phyloP scores from a whole-genome alignment of 2,888 invertebrate genomes.

The Andrena trimmerana region DNA sequence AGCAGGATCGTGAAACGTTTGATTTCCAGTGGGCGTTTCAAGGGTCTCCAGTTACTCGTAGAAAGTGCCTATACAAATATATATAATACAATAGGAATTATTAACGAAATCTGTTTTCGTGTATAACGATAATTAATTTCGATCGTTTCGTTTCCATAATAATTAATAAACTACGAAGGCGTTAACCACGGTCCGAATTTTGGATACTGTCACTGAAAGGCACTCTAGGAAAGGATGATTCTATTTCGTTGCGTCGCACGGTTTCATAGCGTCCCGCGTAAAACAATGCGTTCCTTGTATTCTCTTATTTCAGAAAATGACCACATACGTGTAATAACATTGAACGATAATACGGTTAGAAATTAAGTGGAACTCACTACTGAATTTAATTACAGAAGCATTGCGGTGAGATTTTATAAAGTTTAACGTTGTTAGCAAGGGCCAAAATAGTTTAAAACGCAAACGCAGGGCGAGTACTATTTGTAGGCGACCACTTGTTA shows the following conservation, averaged over 20 bases:
- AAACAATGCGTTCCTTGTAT: constrained; percentile 39
- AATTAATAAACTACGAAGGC: constrained; percentile 66
- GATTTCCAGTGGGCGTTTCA: constrained; percentile 51
- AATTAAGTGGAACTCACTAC: constrained; percentile 67
- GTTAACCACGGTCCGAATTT: constrained; percentile 74
- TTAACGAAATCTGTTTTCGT: constrained; percentile 38
- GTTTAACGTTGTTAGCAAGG: constrained; percentile 38
- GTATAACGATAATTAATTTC: constrained; percentile 28
- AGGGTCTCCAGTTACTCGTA: constrained; percentile 78
- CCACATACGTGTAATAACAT: constrained; percentile 53
- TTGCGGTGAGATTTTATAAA: constrained; percentile 48
- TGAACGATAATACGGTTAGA: constrained; percentile 58
- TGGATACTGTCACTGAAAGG: constrained; percentile 39
- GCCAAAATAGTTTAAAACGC: constrained; percentile 26
- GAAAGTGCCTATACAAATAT: constrained; percentile 82
- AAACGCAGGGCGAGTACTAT: constrained; percentile 31
- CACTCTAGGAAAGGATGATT: constrained; percentile 39
- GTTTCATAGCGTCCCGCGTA: constrained; percentile 18
- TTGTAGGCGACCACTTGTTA: constrained; percentile 44
- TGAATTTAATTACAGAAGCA: constrained; percentile 76
- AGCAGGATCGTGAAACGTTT: constrained; percentile 45
- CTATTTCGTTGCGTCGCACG: constrained; percentile 32
- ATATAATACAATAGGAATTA: constrained; percentile 69
- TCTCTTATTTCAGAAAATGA: constrained; percentile 37
- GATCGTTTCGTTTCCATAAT: constrained; percentile 68